Base-by-base conservation (phyloP, 2,888 invertebrate genomes). In the Poecilobothrus nobilitatus region DNA sequence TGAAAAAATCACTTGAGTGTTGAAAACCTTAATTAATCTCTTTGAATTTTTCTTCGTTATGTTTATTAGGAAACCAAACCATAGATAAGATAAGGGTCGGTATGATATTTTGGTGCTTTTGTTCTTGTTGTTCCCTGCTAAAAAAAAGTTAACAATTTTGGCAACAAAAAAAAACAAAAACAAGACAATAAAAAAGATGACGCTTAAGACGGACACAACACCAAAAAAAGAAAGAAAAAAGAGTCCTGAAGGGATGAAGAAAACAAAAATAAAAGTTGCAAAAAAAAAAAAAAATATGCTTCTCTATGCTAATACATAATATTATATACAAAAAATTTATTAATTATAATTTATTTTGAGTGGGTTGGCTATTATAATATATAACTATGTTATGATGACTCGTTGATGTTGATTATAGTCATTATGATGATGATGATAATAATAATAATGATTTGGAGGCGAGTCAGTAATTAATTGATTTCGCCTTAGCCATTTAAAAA, bases 11-110 rank as follows among this genome's bases (percentile, higher is more conserved):
- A 18, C 18, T 53, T 53, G 53, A 18, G n/a, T 53, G 53, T 53
- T 53, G 53, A 53, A 53, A 53, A 53, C 53, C 53, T 53, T 53
- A 53, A 53, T 53, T 53, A 53, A 53, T 53, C 53, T 53, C 53
- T 18, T 53, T 15, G 15, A 53, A 18, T 12, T 53, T 53, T 53
- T 53, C 15, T 15, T n/a, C 53, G 18, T n/a, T n/a, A 53, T 53
- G 18, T 12, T 53, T 53, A 53, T 53, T 53, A 53, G 18, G 7
- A 53, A 53, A 53, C 6, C 12, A 9, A 53, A 1, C n/a, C 53
- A 8, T 10, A 37, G 12, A 37, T 37, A 5, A 5, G 27, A 27
- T 27, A 27, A 27, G 5, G 5, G 2, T 27, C 3, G 27, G 5
- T 2, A 27, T 27, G 27, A 5, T 27, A 4, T 27, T 8, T 10